Base-by-base conservation (phyloP, 2,888 invertebrate genomes). In the Zygaena filipendulae region DNA sequence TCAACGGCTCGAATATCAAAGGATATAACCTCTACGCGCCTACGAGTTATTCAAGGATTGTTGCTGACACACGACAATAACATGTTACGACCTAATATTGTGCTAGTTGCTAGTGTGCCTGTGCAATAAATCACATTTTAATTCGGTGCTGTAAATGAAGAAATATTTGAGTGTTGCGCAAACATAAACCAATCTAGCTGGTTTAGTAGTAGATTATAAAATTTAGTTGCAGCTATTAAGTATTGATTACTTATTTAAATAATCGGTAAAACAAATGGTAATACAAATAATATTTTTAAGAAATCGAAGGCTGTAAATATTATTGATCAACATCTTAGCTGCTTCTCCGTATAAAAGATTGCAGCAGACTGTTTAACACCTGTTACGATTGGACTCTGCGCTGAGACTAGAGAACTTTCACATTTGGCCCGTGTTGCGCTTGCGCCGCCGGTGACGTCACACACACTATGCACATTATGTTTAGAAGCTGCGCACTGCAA, bases 391-490 rank as follows among this genome's bases (percentile, higher is more conserved):
- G 60, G 49, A 49, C 47, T 53, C 49, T 61, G 59, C 43, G 55
- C 43, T 42, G 42, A 39, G 37, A 55, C 59, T 55, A 39, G 49
- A 56, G 66, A 74, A 77, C 77, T 77, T 77, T 77, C 77, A 77
- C 77, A 75, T 75, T 74, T 64, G 62, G 58, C 66, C 50, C 47
- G 57, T 56, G 62, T 68, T 68, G 67, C 64, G 69, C 56, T 61
- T 60, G 55, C 54, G 47, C 53, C 47, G 55, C 54, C 16, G 16
- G 41, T 70, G 72, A 70, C 71, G 70, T 69, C 74, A 70, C 54
- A 40, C 40, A 45, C 49, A 49, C 43, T n/a, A n/a, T n/a, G n/a
- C n/a, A n/a, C n/a, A n/a, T n/a, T n/a, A n/a, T n/a, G n/a, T n/a
- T n/a, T n/a, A n/a, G n/a, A n/a, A n/a, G n/a, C 45, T 32, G 35